A percentile compares a stretch with the other conserved stretches of the same genome.
Evolutionary conservation across 2,797 vertebrate species (phyloP).

Genomic region (Pangasius mekongensis): DNA sequence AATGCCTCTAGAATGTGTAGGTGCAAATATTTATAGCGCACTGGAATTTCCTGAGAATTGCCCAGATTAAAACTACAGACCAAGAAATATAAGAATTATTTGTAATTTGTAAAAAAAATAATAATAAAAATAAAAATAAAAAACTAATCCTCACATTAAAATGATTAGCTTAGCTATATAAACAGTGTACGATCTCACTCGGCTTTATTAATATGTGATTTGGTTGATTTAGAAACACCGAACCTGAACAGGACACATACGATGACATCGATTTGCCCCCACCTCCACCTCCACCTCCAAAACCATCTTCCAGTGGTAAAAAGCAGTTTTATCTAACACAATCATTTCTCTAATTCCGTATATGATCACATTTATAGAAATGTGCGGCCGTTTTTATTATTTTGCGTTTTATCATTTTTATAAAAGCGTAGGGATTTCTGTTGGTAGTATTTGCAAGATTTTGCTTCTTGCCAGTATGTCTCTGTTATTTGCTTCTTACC

Average conservation of each 20-base stretch:
- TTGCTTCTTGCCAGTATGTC: neutral
- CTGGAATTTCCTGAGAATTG: slow-evolving; percentile 10
- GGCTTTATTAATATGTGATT: neutral
- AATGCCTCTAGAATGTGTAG: neutral
- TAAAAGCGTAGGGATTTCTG: neutral
- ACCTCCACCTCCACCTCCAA: slow-evolving; percentile 54
- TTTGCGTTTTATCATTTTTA: neutral
- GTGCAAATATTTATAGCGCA: neutral
- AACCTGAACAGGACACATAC: slow-evolving; percentile 58
- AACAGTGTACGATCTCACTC: neutral
- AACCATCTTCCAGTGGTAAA: slow-evolving; percentile 45
- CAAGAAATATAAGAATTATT: neutral
- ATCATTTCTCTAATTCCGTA: neutral
- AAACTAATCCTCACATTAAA: neutral
- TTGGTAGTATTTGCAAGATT: neutral
- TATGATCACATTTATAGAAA: neutral
- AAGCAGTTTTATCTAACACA: neutral
- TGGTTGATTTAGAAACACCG: slow-evolving; percentile 30
- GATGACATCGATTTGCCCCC: slow-evolving; percentile 61
- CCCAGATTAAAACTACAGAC: slow-evolving; percentile 11
- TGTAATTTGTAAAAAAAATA: neutral
- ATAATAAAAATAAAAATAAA: neutral
- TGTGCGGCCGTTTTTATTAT: neutral
- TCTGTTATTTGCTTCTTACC: neutral
- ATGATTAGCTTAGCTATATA: neutral